Percentiles rank a stretch among this genome's conserved stretches.
phyloP scores from a whole-genome alignment of 2,113 vertebrate species.

The Rhodinocichla rosea region DNA sequence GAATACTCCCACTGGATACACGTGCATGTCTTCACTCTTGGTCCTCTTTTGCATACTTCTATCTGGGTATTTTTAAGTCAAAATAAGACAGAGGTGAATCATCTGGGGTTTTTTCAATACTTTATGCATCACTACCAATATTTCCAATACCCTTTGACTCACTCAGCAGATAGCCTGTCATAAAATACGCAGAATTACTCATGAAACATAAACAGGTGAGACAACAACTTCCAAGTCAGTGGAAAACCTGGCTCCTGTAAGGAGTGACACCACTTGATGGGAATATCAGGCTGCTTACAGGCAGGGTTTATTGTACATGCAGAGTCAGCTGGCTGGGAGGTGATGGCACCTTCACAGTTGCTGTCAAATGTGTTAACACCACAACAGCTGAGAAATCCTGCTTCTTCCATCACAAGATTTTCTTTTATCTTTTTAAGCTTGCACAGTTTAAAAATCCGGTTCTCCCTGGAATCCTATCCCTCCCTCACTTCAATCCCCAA shows the following conservation, averaged over 20 bases:
- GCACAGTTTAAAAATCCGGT: background rate
- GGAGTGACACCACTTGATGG: background rate
- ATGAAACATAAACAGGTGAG: background rate
- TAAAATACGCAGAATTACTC: background rate
- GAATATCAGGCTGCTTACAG: background rate
- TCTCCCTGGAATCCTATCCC: background rate
- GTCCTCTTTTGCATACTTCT: conserved; percentile 1
- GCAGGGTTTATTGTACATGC: background rate
- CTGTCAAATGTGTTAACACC: background rate
- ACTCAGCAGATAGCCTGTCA: background rate
- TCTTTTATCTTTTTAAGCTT: background rate
- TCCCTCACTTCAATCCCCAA: background rate
- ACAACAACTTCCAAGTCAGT: background rate
- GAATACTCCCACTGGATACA: background rate
- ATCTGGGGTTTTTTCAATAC: conserved; percentile 25
- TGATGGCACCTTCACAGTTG: background rate
- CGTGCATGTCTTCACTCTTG: background rate
- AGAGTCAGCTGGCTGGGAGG: background rate
- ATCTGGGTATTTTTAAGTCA: conserved; percentile 26
- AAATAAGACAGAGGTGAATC: conserved; percentile 28
- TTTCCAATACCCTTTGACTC: conserved; percentile 35
- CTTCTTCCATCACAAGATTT: background rate
- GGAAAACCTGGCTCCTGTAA: background rate
- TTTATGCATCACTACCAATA: background rate
- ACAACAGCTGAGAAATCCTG: background rate